Percentiles rank a stretch among this genome's conserved stretches.
Conservation (phyloP, 2,888 invertebrate species). For the Pomacea canaliculata region DNA sequence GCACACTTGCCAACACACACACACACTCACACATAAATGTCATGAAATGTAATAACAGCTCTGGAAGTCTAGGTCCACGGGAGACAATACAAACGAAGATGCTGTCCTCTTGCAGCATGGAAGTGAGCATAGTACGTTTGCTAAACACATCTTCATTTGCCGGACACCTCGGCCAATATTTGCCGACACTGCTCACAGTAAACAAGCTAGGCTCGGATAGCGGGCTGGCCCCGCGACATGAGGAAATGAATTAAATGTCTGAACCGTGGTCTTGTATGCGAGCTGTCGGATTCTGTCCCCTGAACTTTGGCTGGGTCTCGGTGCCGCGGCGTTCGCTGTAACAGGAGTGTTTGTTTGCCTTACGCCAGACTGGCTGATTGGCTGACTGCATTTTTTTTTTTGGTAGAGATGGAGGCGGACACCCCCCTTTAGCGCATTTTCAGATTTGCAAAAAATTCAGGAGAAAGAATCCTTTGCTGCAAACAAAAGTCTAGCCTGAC, state of each 20-base stretch:
- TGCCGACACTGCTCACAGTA: slow-evolving; percentile 2
- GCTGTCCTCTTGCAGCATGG: not conserved
- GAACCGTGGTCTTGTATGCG: too few species aligned
- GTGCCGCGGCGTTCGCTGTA: not conserved
- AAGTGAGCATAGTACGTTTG: not conserved
- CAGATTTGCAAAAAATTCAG: too few species aligned
- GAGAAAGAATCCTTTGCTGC: too few species aligned
- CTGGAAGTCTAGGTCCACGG: not conserved
- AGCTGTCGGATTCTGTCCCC: not conserved
- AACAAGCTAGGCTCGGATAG: not conserved
- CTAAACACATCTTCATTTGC: slow-evolving; percentile 15
- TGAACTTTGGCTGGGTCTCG: not conserved
- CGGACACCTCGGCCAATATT: slow-evolving; percentile 4
- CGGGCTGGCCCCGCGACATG: too few species aligned
- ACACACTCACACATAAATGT: not conserved
- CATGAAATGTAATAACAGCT: not conserved
- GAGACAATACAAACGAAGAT: not conserved
- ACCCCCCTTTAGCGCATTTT: too few species aligned
- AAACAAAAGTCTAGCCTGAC: too few species aligned
- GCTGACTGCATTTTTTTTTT: not conserved
- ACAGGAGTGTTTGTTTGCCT: not conserved
- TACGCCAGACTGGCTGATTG: not conserved
- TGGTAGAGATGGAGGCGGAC: not conserved
- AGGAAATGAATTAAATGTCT: too few species aligned
- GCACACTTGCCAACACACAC: slow-evolving; percentile 5